Percentiles rank a stretch among this genome's conserved stretches.
These are phyloP conservation scores for Scaeva pyrastri DNA, from an alignment of 2,888 invertebrate species.

Conservation along the genomic window DNA sequence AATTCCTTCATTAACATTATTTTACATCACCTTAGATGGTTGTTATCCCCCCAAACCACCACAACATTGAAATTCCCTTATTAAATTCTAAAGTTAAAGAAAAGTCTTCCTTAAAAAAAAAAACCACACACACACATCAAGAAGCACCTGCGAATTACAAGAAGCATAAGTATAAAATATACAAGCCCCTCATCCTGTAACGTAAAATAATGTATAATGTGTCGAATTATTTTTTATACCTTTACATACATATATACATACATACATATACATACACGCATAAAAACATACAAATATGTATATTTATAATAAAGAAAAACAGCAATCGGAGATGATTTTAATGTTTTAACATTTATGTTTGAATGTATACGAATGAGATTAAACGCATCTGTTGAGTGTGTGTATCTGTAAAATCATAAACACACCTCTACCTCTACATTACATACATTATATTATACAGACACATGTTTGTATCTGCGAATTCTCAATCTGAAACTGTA, in stretches of 20 bases:
- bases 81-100: constrained; percentile 1
- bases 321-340: constrained; percentile 66
- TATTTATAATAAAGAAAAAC: background rate
- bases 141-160: constrained; percentile 9
- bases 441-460: background rate
- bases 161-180: background rate
- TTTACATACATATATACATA: background rate
- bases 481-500: background rate
- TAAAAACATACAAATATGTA: too few relatives aligned
- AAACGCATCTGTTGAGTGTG: constrained; percentile 63
- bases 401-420: constrained; percentile 29
- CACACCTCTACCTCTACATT: too few relatives aligned
- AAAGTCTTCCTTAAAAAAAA: background rate
- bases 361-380: constrained; percentile 33
- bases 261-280: background rate
- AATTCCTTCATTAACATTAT: constrained; percentile 28
- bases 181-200: background rate
- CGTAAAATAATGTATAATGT: constrained; percentile 14
- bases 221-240: background rate
- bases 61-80: background rate
- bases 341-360: constrained; percentile 52
- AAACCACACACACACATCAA: constrained; percentile 21
- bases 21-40: background rate
- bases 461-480: too few relatives aligned
- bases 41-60: background rate